Evolutionary conservation across 2,888 invertebrate genomes (phyloP), one percentile per base, ranked within the genome.

Genomic region (Himalopsyche anomala): DNA sequence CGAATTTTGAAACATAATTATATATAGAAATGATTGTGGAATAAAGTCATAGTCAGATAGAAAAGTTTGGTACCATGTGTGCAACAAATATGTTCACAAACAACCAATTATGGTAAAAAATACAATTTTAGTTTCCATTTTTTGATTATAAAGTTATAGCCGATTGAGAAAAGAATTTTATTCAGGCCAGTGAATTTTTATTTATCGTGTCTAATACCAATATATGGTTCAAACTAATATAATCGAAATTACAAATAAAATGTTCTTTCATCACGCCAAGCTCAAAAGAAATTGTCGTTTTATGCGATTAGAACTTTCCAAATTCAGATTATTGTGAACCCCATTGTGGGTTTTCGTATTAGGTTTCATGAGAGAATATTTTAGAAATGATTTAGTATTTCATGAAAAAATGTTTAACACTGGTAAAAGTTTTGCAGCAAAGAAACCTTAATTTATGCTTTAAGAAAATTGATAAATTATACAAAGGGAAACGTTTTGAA

Each of bases 221-320:
- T 74, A 74, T 38, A 15, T 74, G 74, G 28, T 36, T 51, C 15
- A 5, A 36, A 74, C 12, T 38, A 74, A 74, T 74, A 74, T 74
- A 36, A 28, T 74, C 74, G 74, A 74, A 74, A 74, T 11, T 12
- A 74, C 74, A 19, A 12, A 38, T 15, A 12, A 36, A 74, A 74
- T 74, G 36, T 28, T 36, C 38, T 38, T 74, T 36, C 15, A 36
- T 15, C 74, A 74, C 74, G 74, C 74, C 19, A 28, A 74, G 36
- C 5, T 3, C 38, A 36, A 69, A 74, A 74, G 74, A 36, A 74
- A 74, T 74, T 38, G 74, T 74, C 74, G 28, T 74, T 74, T 74
- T 12, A 74, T 28, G 36, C 38, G 74, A 74, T 74, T 36, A 38
- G 36, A 74, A 74, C 28, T 74, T 74, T 36, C 36, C 12, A 15